Conservation (phyloP, 2,797 vertebrate genomes). For the Ispidina lecontei region DNA sequence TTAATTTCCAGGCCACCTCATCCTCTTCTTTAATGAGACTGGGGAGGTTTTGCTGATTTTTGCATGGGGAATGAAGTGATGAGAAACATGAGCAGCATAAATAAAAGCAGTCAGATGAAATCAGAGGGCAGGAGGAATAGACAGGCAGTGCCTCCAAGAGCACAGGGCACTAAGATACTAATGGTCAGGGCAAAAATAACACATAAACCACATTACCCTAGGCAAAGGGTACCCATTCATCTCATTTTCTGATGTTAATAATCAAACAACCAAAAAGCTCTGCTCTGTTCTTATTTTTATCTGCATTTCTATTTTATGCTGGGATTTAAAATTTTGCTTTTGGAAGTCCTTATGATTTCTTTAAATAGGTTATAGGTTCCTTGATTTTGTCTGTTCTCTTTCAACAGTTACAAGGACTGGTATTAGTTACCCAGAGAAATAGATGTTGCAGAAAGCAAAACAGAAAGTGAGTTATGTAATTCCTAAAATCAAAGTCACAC, state of each 20-base stretch:
- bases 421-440: background rate
- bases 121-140: background rate
- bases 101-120: background rate
- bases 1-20: too few species aligned
- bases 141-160: background rate
- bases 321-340: background rate
- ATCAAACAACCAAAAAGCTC: rapidly evolving
- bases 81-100: too few species aligned
- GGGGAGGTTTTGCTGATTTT: too few species aligned
- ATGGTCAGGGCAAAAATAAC: background rate
- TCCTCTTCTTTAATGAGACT: too few species aligned
- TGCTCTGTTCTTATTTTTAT: background rate
- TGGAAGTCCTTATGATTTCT: background rate
- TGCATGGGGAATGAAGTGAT: too few species aligned
- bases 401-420: background rate
- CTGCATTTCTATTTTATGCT: background rate
- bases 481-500: background rate
- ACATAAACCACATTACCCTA: background rate
- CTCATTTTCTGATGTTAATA: background rate
- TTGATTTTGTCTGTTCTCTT: background rate
- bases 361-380: background rate
- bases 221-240: background rate
- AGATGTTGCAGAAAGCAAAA: background rate
- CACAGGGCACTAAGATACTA: background rate
- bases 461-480: background rate